phyloP scores from a whole-genome alignment of 2,797 vertebrate genomes.

The Avahi laniger region DNA sequence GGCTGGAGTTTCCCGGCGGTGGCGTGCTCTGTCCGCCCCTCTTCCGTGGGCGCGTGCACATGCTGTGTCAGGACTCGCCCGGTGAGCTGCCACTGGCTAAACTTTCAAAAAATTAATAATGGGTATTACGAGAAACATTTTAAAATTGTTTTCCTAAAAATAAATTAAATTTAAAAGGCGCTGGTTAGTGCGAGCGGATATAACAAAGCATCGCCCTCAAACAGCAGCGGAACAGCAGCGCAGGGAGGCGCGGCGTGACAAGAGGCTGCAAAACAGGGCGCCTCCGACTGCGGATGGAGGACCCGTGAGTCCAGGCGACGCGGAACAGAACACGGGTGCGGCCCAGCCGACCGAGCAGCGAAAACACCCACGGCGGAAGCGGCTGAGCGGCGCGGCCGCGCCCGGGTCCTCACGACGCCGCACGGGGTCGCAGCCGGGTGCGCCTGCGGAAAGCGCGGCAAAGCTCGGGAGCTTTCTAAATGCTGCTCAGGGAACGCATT shows the following conservation, averaged over 20 bases:
- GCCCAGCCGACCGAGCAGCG: too few relatives aligned
- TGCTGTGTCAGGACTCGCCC: not conserved
- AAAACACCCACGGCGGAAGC: too few relatives aligned
- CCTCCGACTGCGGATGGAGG: not conserved
- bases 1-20: too few relatives aligned
- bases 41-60: accelerated
- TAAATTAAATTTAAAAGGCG: not conserved
- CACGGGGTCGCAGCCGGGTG: too few relatives aligned
- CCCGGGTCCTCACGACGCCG: too few relatives aligned
- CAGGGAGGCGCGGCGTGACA: not conserved
- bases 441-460: not conserved
- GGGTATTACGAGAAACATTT: not conserved
- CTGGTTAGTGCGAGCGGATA: not conserved
- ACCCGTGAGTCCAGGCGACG: not conserved
- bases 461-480: too few relatives aligned
- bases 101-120: not conserved
- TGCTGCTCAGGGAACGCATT: not conserved
- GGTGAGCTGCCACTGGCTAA: not conserved
- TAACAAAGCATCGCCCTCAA: not conserved
- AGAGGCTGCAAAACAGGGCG: not conserved
- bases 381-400: too few relatives aligned
- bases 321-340: not conserved
- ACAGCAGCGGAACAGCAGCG: not conserved
- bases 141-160: not conserved
- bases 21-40: not conserved